Evolutionary conservation across 2,888 invertebrate species (phyloP).

Genomic region (Cryptus viduatorius): DNA sequence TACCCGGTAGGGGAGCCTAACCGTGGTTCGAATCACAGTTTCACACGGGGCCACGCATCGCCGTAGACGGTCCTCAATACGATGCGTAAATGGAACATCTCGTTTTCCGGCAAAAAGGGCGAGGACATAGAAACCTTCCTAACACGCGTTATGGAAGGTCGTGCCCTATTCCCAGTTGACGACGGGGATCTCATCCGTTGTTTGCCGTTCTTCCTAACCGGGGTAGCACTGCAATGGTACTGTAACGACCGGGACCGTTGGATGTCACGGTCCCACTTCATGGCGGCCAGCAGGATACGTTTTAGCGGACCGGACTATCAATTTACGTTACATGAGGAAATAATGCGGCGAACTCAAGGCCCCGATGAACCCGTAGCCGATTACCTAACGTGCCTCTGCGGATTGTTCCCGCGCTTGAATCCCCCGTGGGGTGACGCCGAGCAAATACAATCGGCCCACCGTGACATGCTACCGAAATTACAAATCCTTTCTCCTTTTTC

Average conservation of each 20-base stretch:
- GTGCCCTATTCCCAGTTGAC: neutral
- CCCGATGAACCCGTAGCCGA: neutral
- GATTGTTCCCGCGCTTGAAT: constrained; percentile 1
- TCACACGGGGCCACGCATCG: neutral
- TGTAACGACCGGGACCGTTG: constrained; percentile 21
- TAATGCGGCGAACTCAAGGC: constrained; percentile 5
- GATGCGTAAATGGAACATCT: constrained; percentile 43
- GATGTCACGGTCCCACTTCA: neutral
- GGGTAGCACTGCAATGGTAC: constrained; percentile 31
- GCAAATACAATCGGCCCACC: too few species aligned
- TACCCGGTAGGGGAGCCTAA: too few species aligned
- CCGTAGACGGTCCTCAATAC: neutral
- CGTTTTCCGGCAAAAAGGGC: neutral
- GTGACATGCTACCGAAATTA: too few species aligned
- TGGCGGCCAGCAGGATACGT: neutral
- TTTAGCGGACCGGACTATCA: constrained; percentile 7
- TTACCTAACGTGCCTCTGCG: constrained; percentile 20
- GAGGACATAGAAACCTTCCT: constrained; percentile 37
- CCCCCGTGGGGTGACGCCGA: too few species aligned
- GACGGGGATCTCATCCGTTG: constrained; percentile 9
- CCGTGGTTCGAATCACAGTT: too few species aligned
- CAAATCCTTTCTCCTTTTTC: too few species aligned
- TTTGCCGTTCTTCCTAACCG: constrained; percentile 18
- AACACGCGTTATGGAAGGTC: constrained; percentile 14
- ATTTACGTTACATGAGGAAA: neutral